Conservation (phyloP, 2,888 invertebrate genomes). For the Autographa pulchrina region DNA sequence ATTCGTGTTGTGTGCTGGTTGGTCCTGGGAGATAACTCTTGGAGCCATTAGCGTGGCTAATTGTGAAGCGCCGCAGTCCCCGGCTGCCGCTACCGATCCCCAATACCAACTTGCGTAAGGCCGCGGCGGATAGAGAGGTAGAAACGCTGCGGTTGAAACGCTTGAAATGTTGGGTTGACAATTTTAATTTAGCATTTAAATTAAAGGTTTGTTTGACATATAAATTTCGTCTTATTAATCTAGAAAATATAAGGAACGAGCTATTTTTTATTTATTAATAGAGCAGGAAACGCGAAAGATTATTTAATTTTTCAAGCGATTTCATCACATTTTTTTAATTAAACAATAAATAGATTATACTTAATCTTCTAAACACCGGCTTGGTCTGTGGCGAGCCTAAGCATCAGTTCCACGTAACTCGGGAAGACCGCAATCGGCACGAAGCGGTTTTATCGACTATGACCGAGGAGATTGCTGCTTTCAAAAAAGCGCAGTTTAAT, state of each 20-base stretch:
- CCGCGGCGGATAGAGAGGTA: conserved; percentile 12
- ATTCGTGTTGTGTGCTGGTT: conserved; percentile 54
- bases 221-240: too few species aligned
- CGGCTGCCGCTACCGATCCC: conserved; percentile 50
- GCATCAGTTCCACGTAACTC: conserved; percentile 64
- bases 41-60: conserved; percentile 71
- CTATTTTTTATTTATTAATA: too few species aligned
- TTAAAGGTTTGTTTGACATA: background rate
- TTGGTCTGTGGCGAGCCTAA: conserved; percentile 51
- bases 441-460: conserved; percentile 87
- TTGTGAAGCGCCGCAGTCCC: conserved; percentile 68
- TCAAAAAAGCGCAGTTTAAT: conserved; percentile 87
- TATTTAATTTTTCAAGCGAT: too few species aligned
- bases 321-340: background rate
- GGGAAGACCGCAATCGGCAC: conserved; percentile 82
- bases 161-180: background rate
- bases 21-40: conserved; percentile 61
- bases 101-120: conserved; percentile 55
- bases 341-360: background rate
- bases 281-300: too few species aligned
- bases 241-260: too few species aligned
- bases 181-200: background rate
- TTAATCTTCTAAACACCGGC: conserved; percentile 11
- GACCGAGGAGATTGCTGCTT: conserved; percentile 83
- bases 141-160: conserved; percentile 27